Evolutionary conservation across 1,140 invertebrate species (phyloP).

Genomic region (Drosophila ficusphila): DNA sequence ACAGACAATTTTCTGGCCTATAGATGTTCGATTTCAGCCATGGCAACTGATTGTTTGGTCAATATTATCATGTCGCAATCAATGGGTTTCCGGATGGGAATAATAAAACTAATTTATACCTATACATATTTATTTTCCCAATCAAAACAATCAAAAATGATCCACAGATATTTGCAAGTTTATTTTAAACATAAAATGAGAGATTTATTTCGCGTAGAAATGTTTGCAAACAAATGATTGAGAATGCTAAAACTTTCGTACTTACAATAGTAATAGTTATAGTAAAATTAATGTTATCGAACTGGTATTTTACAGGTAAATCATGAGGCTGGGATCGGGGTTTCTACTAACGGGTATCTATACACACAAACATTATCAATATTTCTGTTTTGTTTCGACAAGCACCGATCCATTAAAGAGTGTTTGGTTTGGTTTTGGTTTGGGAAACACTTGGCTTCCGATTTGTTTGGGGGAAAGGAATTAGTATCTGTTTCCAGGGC

Average conservation of each 20-base stretch:
- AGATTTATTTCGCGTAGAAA: slow-evolving; percentile 30
- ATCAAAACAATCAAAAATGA: not conserved
- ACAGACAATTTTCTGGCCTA: not conserved
- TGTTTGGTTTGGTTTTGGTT: slow-evolving; percentile 4
- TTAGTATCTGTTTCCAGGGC: slow-evolving; percentile 12
- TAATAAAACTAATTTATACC: not conserved
- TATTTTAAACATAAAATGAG: slow-evolving; percentile 46
- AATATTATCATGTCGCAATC: not conserved
- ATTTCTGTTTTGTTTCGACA: not conserved
- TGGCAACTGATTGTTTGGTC: slow-evolving; percentile 35
- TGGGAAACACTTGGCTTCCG: slow-evolving; percentile 17
- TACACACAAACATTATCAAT: slow-evolving; percentile 35
- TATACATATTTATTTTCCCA: not conserved
- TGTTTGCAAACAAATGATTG: slow-evolving; percentile 29
- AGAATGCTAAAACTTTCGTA: slow-evolving; percentile 51
- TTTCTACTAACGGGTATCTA: slow-evolving; percentile 25
- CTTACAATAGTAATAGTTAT: slow-evolving; percentile 47
- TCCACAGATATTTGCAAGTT: slow-evolving; percentile 42
- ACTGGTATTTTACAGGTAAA: slow-evolving; percentile 41
- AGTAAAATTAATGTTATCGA: slow-evolving; percentile 40
- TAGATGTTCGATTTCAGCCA: slow-evolving; percentile 18
- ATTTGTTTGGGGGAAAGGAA: slow-evolving; percentile 20
- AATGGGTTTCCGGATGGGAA: not conserved
- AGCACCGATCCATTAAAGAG: slow-evolving; percentile 1
- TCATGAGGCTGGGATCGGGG: slow-evolving; percentile 14